Base-by-base conservation (phyloP, 1,140 invertebrate genomes). In the Drosophila pallidifrons region DNA sequence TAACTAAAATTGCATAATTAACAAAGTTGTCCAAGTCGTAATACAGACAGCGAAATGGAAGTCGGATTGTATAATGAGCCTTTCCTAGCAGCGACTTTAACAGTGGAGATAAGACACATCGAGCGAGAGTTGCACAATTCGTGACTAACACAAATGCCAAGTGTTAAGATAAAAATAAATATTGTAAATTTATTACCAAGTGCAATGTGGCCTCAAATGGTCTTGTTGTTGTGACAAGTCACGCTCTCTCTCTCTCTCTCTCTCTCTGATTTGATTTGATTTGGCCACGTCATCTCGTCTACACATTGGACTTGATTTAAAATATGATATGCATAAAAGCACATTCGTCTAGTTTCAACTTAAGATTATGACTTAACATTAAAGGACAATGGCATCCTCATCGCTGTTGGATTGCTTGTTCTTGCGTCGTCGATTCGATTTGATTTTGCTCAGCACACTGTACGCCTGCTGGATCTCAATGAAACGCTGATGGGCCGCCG, bases 391-490 rank as follows among this genome's bases (percentile, higher is more conserved):
- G 11, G 91, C 74, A 8, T 82, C 82, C 10, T 88, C 88, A 1
- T 81, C 66, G 45, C 52, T 77, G 41, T 67, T 77, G 41, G 63
- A 94, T 83, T 96, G 95, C 75, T 96, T 96, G 88, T 97, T 97
- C 76, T 94, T 94, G 55, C 94, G 93, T 57, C 94, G 94, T 13
- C 96, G 93, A 72, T 95, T 95, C 49, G 94, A 95, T 88, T 98
- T 97, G 52, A 96, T 96, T 65, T 95, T 96, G 3, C 97, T 98
- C 0, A 99, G 93, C 25, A 97, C 96, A 83, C 98, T 97, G 85
- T 98, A 99, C 0, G 98, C 98, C 92, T 97, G 95, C 89, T 99
- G 97, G 72, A 99, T 97, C 88, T 99, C 97, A 93, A 99, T 97
- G 86, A 99, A 99, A 63, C 94, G 96, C 81, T 98, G 96, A 89